Base-by-base conservation (phyloP, 2,113 vertebrate species). In the Anolis carolinensis region DNA sequence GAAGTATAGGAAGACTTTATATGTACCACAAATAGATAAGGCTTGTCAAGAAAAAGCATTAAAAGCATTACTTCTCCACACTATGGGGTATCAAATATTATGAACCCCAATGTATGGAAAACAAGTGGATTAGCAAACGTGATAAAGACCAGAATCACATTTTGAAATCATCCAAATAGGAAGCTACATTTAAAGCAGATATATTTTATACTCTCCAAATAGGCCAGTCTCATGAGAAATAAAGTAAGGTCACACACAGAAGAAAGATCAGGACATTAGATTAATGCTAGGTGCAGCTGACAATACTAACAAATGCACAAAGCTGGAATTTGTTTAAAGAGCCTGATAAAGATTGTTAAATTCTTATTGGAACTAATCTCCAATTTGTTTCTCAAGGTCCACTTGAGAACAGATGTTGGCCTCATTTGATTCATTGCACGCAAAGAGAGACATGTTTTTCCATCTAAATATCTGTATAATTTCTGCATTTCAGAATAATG, bases 281-380 rank as follows among this genome's bases (percentile, higher is more conserved):
- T 73, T 59, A 83, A 74, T 83, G 71, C 50, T 74, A 82, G 5
- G 67, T 70, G 30, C 44, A 50, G 5, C 65, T 70, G 67, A 55
- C 21, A 55, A 32, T 48, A 81, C 67, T 32, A 80, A 79, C 62
- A 81, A 82, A 82, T 27, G 67, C n/a, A 82, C n/a, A 52, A 32
- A 27, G 30, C 30, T 1, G 11, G 52, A 71, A 55, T 82, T 11
- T 23, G 44, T 68, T 50, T 50, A n/a, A 70, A 27, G 27, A 48
- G 27, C 20, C 27, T 68, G 63, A 50, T 68, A 81, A 68, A 81
- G 44, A 70, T 81, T 2, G 25, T 9, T 52, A 7, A 21, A 70
- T 71, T 52, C 80, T 32, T 72, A 72, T n/a, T 71, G 67, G 50
- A 50, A 52, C 48, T 59, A 59, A 6, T 65, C 11, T 65, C 23